A percentile compares a stretch with the other conserved stretches of the same genome.
Conservation (phyloP, 2,797 vertebrate genomes). For the Chelonia mydas region DNA sequence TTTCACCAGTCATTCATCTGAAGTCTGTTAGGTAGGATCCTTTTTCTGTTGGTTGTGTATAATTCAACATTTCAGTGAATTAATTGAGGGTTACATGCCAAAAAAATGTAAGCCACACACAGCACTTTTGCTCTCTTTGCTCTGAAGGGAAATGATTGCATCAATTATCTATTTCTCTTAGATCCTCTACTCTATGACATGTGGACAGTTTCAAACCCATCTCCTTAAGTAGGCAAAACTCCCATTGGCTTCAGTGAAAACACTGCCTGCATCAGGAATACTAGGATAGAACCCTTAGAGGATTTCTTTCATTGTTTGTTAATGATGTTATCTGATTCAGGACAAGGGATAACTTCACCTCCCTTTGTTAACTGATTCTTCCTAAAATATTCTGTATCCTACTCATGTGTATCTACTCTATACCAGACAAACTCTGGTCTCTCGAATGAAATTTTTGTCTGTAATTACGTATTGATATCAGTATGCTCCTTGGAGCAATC, state of each 20-base stretch:
- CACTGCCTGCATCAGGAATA: not conserved
- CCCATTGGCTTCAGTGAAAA: not conserved
- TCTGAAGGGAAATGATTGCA: not conserved
- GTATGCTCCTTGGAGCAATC: not conserved
- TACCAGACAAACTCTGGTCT: not conserved
- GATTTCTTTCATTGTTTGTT: not conserved
- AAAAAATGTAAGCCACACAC: not conserved
- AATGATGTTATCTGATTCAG: not conserved
- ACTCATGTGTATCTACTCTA: not conserved
- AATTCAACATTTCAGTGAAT: not conserved
- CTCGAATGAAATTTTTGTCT: not conserved
- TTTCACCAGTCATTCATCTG: not conserved
- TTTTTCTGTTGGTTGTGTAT: not conserved
- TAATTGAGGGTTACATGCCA: slow-evolving; percentile 8
- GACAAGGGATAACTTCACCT: not conserved
- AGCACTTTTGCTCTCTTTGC: not conserved
- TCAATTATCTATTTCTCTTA: not conserved
- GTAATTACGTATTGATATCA: not conserved
- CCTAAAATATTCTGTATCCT: not conserved
- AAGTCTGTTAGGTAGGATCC: not conserved
- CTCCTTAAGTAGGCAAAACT: not conserved
- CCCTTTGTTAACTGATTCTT: not conserved
- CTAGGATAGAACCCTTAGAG: not conserved
- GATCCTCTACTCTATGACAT: not conserved
- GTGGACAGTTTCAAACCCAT: not conserved